Evolutionary conservation across 2,888 invertebrate species (phyloP).

Genomic region (Ditula angustiorana): DNA sequence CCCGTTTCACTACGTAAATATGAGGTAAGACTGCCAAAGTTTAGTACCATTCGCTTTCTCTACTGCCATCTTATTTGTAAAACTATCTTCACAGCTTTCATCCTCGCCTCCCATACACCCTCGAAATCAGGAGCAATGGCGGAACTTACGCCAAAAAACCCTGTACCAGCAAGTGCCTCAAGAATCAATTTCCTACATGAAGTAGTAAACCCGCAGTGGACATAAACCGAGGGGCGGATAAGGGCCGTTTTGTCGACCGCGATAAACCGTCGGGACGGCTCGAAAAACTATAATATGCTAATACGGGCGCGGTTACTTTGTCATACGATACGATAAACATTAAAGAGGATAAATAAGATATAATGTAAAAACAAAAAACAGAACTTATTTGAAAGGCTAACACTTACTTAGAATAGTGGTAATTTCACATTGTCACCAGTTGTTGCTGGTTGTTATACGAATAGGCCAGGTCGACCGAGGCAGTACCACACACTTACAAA

Average conservation of each 20-base stretch:
- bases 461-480: no score
- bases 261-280: conserved; percentile 53
- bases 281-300: conserved; percentile 67
- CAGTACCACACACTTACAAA: no score
- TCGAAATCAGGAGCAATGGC: not conserved
- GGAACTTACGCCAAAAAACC: not conserved
- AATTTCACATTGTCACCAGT: no score
- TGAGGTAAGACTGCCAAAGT: no score
- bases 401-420: no score
- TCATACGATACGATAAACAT: conserved; percentile 38
- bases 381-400: no score
- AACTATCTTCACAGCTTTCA: not conserved
- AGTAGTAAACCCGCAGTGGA: conserved; percentile 21
- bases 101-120: not conserved
- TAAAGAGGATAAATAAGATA: no score
- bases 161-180: conserved; percentile 1
- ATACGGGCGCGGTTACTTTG: conserved; percentile 52
- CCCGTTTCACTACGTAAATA: no score
- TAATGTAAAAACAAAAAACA: not conserved
- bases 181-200: conserved; percentile 36
- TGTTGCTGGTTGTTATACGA: no score
- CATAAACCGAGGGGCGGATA: conserved; percentile 48
- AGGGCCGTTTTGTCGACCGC: conserved; percentile 58
- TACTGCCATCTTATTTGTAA: no score
- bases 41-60: no score